Conservation (phyloP, 2,797 vertebrate species). For the Acrossocheilus fasciatus region DNA sequence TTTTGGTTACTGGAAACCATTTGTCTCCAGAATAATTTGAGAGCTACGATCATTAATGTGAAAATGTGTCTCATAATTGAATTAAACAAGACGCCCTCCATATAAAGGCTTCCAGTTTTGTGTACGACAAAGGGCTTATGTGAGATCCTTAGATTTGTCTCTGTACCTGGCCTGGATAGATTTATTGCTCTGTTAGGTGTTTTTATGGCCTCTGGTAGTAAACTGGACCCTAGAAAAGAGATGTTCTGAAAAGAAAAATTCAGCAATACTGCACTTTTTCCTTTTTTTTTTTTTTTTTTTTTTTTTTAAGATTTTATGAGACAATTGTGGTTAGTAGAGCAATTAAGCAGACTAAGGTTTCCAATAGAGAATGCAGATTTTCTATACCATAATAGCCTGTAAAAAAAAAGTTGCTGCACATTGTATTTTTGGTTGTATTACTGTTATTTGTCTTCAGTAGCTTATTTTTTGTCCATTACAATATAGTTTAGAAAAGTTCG, state of each 20-base stretch:
- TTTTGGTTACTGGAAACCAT: constrained; percentile 49
- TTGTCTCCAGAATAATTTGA: constrained; percentile 27
- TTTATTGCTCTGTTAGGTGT: constrained; percentile 47
- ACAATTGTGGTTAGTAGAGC: neutral
- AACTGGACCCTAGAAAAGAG: constrained; percentile 35
- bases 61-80: constrained; percentile 46
- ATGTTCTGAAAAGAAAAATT: constrained; percentile 46
- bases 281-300: neutral
- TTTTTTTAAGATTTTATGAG: neutral
- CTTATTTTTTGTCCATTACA: neutral
- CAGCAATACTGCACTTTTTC: neutral
- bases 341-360: neutral
- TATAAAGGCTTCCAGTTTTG: neutral
- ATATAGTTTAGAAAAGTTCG: neutral
- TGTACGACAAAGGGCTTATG: constrained; percentile 8
- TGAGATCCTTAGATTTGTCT: constrained; percentile 30
- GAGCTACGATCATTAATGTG: constrained; percentile 46
- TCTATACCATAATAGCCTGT: too few species aligned
- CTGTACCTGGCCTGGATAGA: constrained; percentile 39
- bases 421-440: neutral
- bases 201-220: constrained; percentile 41
- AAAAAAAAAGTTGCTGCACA: neutral
- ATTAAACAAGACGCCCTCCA: constrained; percentile 26
- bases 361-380: neutral
- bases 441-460: neutral